Conservation (phyloP, 2,113 vertebrate species). For the Boleophthalmus pectinirostris region DNA sequence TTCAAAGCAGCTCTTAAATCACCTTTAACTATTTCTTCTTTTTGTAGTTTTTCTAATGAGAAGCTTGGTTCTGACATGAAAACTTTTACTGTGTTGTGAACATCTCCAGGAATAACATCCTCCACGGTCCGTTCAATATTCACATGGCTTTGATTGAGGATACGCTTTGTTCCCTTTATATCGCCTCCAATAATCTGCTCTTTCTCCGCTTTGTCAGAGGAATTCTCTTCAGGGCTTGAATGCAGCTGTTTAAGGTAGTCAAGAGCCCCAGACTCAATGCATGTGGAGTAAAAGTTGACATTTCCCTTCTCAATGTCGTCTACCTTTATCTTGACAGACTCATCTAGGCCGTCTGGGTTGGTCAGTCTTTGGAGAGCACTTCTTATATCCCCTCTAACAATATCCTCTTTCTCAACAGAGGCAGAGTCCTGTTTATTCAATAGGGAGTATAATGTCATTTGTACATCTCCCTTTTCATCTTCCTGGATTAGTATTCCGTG, state of each 20-base stretch:
- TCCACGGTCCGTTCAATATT: constrained; percentile 82
- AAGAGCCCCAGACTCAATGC: constrained; percentile 89
- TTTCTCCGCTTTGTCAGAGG: constrained; percentile 60
- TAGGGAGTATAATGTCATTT: constrained; percentile 91
- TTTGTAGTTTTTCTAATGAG: constrained; percentile 68
- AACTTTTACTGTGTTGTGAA: constrained; percentile 81
- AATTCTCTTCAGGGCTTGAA: constrained; percentile 70
- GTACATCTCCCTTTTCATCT: constrained; percentile 89
- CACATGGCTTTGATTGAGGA: constrained; percentile 74
- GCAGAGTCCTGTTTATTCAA: constrained; percentile 79
- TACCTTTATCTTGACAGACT: constrained; percentile 75
- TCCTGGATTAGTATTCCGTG: constrained; percentile 91
- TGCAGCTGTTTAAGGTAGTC: constrained; percentile 87
- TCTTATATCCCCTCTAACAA: constrained; percentile 84
- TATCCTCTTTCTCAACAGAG: constrained; percentile 75
- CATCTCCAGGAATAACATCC: constrained; percentile 87
- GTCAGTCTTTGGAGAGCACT: constrained; percentile 79
- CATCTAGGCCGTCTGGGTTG: constrained; percentile 67
- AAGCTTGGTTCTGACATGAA: constrained; percentile 81
- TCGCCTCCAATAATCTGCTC: constrained; percentile 84
- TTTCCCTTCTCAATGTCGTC: constrained; percentile 86
- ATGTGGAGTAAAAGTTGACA: constrained; percentile 89
- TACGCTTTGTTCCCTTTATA: constrained; percentile 82
- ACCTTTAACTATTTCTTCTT: constrained; percentile 83
- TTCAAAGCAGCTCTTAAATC: constrained; percentile 83